phyloP scores from a whole-genome alignment of 2,113 vertebrate species.

The Ornithorhynchus anatinus region DNA sequence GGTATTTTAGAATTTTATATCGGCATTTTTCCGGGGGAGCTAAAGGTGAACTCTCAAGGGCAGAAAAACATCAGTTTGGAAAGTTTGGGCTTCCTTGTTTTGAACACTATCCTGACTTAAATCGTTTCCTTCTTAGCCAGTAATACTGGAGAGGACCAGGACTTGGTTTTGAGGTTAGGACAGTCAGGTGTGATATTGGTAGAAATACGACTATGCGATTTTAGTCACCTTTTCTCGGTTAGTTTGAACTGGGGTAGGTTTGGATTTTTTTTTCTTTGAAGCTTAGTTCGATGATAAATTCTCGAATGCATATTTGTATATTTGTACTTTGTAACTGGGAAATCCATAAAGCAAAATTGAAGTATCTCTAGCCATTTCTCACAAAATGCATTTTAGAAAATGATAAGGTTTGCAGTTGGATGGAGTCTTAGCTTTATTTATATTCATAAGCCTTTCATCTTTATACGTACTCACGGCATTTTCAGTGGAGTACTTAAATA shows the following conservation, averaged over 20 bases:
- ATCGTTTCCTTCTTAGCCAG: constrained; percentile 63
- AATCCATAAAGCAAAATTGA: constrained; percentile 71
- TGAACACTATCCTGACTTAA: constrained; percentile 68
- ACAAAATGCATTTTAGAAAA: constrained; percentile 78
- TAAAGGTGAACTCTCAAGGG: constrained; percentile 83
- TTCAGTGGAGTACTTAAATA: constrained; percentile 81
- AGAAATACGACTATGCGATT: constrained; percentile 36
- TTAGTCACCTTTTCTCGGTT: constrained; percentile 55
- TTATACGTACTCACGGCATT: constrained; percentile 78
- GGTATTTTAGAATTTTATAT: constrained; percentile 95
- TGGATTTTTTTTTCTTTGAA: constrained; percentile 54
- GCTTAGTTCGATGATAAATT: constrained; percentile 54
- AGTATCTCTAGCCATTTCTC: constrained; percentile 71
- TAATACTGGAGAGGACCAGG: constrained; percentile 47
- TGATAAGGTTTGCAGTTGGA: constrained; percentile 80
- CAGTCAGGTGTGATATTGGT: constrained; percentile 39
- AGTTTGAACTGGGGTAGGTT: constrained; percentile 56
- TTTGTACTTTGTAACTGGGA: constrained; percentile 66
- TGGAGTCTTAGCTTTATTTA: constrained; percentile 83
- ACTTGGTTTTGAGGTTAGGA: constrained; percentile 53
- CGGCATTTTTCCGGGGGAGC: constrained; percentile 76
- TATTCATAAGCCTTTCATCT: constrained; percentile 86
- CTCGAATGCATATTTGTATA: constrained; percentile 63
- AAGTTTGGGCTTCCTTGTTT: constrained; percentile 78
- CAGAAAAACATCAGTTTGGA: constrained; percentile 72